Evolutionary conservation across 2,797 vertebrate genomes (phyloP).

Genomic region (Aeoliscus strigatus): DNA sequence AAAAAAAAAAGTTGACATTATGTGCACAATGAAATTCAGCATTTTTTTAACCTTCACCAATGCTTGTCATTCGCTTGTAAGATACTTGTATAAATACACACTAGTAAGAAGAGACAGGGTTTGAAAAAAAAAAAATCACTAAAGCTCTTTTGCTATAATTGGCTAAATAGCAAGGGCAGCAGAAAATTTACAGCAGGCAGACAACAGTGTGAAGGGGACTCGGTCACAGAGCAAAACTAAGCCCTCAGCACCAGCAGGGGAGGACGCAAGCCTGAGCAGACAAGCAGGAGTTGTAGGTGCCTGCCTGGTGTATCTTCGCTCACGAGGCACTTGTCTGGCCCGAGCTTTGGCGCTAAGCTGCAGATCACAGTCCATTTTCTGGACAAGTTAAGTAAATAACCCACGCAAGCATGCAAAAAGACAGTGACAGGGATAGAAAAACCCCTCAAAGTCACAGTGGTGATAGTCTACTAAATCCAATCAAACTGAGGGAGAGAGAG

Average conservation of each 20-base stretch:
- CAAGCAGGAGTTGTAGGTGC: slow-evolving; percentile 41
- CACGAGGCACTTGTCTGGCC: slow-evolving; percentile 59
- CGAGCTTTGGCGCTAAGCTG: slow-evolving; percentile 59
- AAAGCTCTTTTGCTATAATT: slow-evolving; percentile 85
- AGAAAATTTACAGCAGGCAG: slow-evolving; percentile 83
- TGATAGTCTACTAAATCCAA: slow-evolving; percentile 73
- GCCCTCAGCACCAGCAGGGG: slow-evolving; percentile 58
- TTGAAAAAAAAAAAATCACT: slow-evolving; percentile 74
- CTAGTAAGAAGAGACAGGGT: slow-evolving; percentile 52
- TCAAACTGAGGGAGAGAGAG: slow-evolving; percentile 59
- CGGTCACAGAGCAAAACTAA: slow-evolving; percentile 75
- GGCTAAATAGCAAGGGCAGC: slow-evolving; percentile 84
- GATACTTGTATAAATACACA: slow-evolving; percentile 77
- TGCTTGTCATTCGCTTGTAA: slow-evolving; percentile 75
- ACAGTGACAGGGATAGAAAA: slow-evolving; percentile 63
- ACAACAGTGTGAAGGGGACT: slow-evolving; percentile 84
- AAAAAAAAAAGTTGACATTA: slow-evolving; percentile 71
- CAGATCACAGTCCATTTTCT: slow-evolving; percentile 75
- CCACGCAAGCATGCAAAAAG: slow-evolving; percentile 56
- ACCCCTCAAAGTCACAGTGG: slow-evolving; percentile 70
- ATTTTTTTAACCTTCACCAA: slow-evolving; percentile 80
- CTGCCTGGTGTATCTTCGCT: slow-evolving; percentile 61
- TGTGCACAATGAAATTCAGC: slow-evolving; percentile 75
- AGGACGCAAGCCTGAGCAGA: slow-evolving; percentile 42
- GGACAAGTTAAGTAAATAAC: slow-evolving; percentile 75